Conservation (phyloP, 23 tunicate species). For the Trididemnum nubilum region DNA sequence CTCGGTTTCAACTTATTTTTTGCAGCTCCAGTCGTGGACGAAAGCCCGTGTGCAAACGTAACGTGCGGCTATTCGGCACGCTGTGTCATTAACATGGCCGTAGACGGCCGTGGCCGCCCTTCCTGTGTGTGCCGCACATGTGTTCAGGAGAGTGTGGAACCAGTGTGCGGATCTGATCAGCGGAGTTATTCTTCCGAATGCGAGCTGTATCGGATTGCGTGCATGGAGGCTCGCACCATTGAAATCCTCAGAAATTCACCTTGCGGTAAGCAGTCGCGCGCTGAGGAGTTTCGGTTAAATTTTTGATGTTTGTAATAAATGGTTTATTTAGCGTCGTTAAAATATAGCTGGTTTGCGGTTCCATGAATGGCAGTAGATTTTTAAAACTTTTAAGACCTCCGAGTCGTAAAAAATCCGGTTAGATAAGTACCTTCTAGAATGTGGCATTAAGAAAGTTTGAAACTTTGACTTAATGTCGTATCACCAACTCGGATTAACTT, state of each 20-base stretch:
- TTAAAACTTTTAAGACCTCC: too few species aligned
- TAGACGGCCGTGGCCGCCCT: conserved; percentile 35
- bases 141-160: conserved; percentile 14
- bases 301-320: background rate
- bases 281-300: background rate
- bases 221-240: conserved; percentile 44
- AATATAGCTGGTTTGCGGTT: too few species aligned
- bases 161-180: conserved; percentile 80
- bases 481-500: too few species aligned
- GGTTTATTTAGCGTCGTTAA: too few species aligned
- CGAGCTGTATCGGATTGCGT: conserved; percentile 47
- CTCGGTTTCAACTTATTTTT: too few species aligned
- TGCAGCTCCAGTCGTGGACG: conserved; percentile 57
- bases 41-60: conserved; percentile 32
- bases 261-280: conserved; percentile 70
- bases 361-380: too few species aligned
- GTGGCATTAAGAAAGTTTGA: too few species aligned
- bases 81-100: conserved; percentile 37
- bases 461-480: too few species aligned
- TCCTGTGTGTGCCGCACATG: conserved; percentile 71
- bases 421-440: too few species aligned
- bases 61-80: conserved; percentile 54
- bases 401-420: too few species aligned
- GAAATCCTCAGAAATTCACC: conserved; percentile 52
- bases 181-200: conserved; percentile 49